These are phyloP conservation scores for Cherax quadricarinatus DNA, from an alignment of 1,140 invertebrate species.

Conservation along the genomic window DNA sequence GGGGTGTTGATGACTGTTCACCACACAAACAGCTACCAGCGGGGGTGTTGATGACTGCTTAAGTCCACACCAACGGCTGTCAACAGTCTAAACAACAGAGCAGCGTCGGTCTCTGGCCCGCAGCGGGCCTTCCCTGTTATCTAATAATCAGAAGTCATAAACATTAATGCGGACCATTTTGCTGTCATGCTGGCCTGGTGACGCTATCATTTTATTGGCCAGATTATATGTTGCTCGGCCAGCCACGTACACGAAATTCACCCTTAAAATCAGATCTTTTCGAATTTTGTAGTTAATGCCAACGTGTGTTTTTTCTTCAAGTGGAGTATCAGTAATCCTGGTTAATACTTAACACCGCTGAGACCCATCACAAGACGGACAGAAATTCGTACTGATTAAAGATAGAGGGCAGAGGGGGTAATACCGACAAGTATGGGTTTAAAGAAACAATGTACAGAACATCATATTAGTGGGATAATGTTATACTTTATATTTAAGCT, in stretches of 20 bases:
- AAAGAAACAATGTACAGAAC: no score
- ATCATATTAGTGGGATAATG: no score
- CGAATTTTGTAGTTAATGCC: conserved; percentile 27
- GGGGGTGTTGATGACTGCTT: background rate
- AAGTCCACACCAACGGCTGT: background rate
- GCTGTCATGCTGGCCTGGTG: conserved; percentile 62
- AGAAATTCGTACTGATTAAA: no score
- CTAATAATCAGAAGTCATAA: conserved; percentile 64
- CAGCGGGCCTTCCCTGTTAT: conserved; percentile 27
- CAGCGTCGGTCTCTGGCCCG: background rate
- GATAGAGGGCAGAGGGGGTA: no score
- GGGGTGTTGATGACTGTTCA: no score
- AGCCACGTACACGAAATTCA: conserved; percentile 34
- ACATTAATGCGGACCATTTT: conserved; percentile 62
- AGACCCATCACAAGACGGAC: no score
- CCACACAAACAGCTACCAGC: background rate
- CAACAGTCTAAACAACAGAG: background rate
- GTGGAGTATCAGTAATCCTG: background rate
- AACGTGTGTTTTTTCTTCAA: background rate
- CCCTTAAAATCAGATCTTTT: conserved; percentile 40
- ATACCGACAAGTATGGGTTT: no score
- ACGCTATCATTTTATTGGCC: conserved; percentile 62
- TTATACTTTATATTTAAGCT: no score
- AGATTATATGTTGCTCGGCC: conserved; percentile 45
- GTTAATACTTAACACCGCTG: background rate